Evolutionary conservation across 2,888 invertebrate species (phyloP), one percentile per base, ranked within the genome.

Genomic region (Tetragonisca angustula): DNA sequence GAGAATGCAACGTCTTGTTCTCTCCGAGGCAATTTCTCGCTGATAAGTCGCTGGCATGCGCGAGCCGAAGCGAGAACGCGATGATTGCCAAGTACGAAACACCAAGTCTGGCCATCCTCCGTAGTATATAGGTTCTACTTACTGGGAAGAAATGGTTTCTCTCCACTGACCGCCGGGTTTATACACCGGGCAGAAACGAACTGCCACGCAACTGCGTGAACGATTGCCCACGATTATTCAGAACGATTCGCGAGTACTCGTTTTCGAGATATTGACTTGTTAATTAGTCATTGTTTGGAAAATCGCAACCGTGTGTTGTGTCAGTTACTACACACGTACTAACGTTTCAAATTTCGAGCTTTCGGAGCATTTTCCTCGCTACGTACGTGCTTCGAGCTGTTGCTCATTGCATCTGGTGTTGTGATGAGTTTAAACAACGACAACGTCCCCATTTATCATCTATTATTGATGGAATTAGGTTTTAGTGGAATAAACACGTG

Each of bases 1-100:
- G 90, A 91, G 91, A 91, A 92, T 91, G 91, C 91, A 87, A 87
- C 84, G 88, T 85, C 90, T 91, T 90, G 90, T 90, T 90, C 85
- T 84, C 88, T 72, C 69, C 79, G 77, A 88, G 86, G 89, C 87
- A 90, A 90, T 89, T 89, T 89, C 90, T 89, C 82, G 87, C 84
- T 88, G 88, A 89, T 87, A 89, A 86, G 89, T 86, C 81, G 87
- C 78, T 76, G 82, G 81, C 71, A 77, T 84, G 84, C 78, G 79
- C 76, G 61, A 61, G 68, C 52, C 54, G 70, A 71, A 80, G 71
- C 64, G 70, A 71, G 72, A 65, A 36, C 50, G 36, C 75, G 62
- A 74, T 32, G 65, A 65, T 24, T 43, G 43, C 43, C 49, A 54
- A 17, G 71, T 76, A 59, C n/a, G 76, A 76, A 68, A 49, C 36